Base-by-base conservation (phyloP, 1,140 invertebrate genomes). In the Diprion similis region DNA sequence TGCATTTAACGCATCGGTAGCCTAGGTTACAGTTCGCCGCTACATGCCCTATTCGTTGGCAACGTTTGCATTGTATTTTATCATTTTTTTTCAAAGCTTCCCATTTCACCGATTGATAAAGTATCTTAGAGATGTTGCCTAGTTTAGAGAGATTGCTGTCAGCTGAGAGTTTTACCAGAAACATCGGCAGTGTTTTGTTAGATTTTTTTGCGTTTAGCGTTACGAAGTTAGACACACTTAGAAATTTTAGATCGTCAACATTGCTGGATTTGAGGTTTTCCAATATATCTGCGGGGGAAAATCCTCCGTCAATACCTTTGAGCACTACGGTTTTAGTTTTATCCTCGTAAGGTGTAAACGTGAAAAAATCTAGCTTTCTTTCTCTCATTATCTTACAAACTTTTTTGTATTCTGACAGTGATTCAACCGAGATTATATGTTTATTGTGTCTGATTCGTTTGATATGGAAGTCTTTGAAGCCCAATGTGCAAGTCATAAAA, bases 81-180 rank as follows among this genome's bases (percentile, higher is more conserved):
- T n/a, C n/a, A n/a, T n/a, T n/a, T n/a, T n/a, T n/a, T n/a, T n/a
- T n/a, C n/a, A n/a, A n/a, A n/a, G n/a, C n/a, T n/a, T n/a, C n/a
- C n/a, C n/a, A n/a, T n/a, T n/a, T n/a, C n/a, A n/a, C n/a, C n/a
- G n/a, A n/a, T n/a, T n/a, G n/a, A n/a, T n/a, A n/a, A n/a, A n/a
- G n/a, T n/a, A n/a, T n/a, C n/a, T n/a, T n/a, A n/a, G n/a, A n/a
- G n/a, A n/a, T n/a, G n/a, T n/a, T n/a, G n/a, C n/a, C n/a, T n/a
- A n/a, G n/a, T n/a, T n/a, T n/a, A n/a, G n/a, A n/a, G n/a, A n/a
- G n/a, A n/a, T 18, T 51, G 47, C 73, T 77, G 15, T 75, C 37
- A 11, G 76, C 24, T 15, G 70, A 64, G 37, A 77, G 1, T 67
- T 77, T 73, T 10, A 76, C 59, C 59, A 76, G 37, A 37, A n/a